Evolutionary conservation across 2,888 invertebrate species (phyloP), one percentile per base, ranked within the genome.

Genomic region (Cylloceria caligata): DNA sequence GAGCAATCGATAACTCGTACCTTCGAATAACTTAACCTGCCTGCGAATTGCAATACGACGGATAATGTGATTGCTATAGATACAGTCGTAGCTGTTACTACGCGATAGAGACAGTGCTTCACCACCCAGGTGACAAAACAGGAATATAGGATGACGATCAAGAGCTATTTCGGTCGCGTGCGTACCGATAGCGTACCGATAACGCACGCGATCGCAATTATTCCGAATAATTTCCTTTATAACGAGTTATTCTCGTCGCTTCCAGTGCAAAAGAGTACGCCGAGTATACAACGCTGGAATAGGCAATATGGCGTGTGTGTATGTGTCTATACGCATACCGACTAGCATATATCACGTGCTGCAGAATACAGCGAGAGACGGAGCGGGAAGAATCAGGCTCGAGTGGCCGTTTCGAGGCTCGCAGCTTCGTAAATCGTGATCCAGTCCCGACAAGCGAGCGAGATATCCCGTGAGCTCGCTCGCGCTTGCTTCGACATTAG

Each of bases 371-470:
- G 21, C 21, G n/a, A 6, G 52, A 2, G 52, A 49, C 19, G 36
- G 42, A 30, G 36, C 6, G 34, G 60, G 36, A 36, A 60, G 72
- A 60, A 60, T 34, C 24, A 27, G 42, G 62, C 52, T 49, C 64
- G 69, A 65, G 36, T 64, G 65, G 57, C 60, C 69, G 74, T 78
- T 82, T 65, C 65, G 74, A 67, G 81, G 19, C 75, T 76, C 52
- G 52, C 47, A 74, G 71, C 80, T 81, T 60, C 78, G 76, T 84
- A 82, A 84, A 84, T 85, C 82, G 82, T 80, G 82, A 83, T 85
- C 73, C 69, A 78, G 80, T 80, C 64, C 60, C 73, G 83, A 85
- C 82, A 84, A 84, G 80, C 71, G 42, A 74, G 16, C 74, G n/a
- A 77, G 83, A 81, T 81, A 81, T 83, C 74, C 55, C 52, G 67